A percentile compares a stretch with the other conserved stretches of the same genome.
These are phyloP conservation scores for Drosophila bocki DNA, from an alignment of 1,140 invertebrate species.

Conservation along the genomic window DNA sequence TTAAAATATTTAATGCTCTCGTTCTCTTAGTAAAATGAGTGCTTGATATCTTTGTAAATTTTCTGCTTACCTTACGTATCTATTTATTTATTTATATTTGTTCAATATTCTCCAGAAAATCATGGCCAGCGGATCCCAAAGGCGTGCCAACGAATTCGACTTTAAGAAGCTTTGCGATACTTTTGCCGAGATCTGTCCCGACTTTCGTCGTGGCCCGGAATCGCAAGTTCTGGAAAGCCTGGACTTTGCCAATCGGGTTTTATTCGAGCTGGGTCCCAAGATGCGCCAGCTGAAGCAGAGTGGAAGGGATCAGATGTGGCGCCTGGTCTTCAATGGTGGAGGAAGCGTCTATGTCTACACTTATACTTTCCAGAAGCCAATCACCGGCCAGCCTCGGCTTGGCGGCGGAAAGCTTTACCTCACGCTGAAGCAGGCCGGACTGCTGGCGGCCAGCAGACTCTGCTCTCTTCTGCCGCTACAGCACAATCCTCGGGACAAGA, in stretches of 20 bases:
- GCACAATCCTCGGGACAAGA: constrained; percentile 41
- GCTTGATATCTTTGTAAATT: background rate
- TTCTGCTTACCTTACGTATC: too few relatives aligned
- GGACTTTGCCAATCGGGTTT: constrained; percentile 55
- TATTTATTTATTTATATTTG: background rate
- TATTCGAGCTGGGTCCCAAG: constrained; percentile 55
- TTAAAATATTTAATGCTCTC: background rate
- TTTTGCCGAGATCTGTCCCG: constrained; percentile 56
- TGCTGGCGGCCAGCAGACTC: constrained; percentile 44
- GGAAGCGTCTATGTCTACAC: constrained; percentile 48
- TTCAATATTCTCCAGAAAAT: background rate
- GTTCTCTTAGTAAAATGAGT: background rate
- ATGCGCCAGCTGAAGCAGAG: constrained; percentile 57
- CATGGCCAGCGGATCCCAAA: constrained; percentile 34
- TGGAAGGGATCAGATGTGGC: constrained; percentile 57
- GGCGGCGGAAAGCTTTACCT: constrained; percentile 53
- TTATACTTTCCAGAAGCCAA: constrained; percentile 45
- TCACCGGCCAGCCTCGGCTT: constrained; percentile 50
- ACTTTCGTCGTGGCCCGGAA: constrained; percentile 13
- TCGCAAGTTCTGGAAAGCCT: constrained; percentile 32
- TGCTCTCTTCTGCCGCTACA: constrained; percentile 31
- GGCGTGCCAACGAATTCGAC: constrained; percentile 17
- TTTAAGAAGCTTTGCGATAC: constrained; percentile 42
- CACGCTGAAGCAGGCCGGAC: constrained; percentile 60
- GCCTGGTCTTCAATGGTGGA: constrained; percentile 41